A percentile compares a stretch with the other conserved stretches of the same genome.
Evolutionary conservation across 2,888 invertebrate species (phyloP).

Genomic region (Drosophila borborema): DNA sequence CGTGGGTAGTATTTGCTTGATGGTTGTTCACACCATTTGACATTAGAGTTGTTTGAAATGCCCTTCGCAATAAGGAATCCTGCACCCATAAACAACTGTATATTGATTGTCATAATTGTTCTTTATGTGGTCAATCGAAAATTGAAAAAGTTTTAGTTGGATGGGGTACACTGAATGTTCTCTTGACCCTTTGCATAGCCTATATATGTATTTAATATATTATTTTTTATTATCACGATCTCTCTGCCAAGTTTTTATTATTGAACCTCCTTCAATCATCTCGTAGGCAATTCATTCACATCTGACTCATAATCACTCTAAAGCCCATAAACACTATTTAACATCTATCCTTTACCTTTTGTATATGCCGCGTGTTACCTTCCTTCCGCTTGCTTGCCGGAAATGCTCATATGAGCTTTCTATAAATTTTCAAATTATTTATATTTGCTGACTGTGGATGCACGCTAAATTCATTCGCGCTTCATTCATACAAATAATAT

Average conservation of each 20-base stretch:
- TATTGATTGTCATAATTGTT: background rate
- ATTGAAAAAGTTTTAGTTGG: background rate
- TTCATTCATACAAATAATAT: conserved; percentile 58
- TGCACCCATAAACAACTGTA: background rate
- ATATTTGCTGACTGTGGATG: conserved; percentile 15
- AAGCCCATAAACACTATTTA: conserved; percentile 14
- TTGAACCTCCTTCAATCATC: conserved; percentile 5
- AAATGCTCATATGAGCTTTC: conserved; percentile 46
- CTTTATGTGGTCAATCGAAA: conserved; percentile 7
- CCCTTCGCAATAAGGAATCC: conserved; percentile 28
- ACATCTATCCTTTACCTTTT: conserved; percentile 26
- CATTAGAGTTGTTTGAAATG: background rate
- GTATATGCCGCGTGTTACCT: conserved; percentile 34
- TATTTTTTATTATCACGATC: no score
- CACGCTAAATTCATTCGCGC: conserved; percentile 63
- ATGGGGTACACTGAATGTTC: background rate
- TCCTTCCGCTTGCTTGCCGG: conserved; percentile 59
- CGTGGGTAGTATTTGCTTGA: conserved; percentile 50
- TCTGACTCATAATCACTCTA: conserved; percentile 9
- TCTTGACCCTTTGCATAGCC: background rate
- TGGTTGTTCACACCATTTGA: conserved; percentile 67
- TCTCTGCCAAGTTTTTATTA: background rate
- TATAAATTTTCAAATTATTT: conserved; percentile 40
- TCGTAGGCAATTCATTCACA: conserved; percentile 14
- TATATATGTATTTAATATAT: no score